Evolutionary conservation across 2,888 invertebrate genomes (phyloP).

Genomic region (Noctua pronuba): DNA sequence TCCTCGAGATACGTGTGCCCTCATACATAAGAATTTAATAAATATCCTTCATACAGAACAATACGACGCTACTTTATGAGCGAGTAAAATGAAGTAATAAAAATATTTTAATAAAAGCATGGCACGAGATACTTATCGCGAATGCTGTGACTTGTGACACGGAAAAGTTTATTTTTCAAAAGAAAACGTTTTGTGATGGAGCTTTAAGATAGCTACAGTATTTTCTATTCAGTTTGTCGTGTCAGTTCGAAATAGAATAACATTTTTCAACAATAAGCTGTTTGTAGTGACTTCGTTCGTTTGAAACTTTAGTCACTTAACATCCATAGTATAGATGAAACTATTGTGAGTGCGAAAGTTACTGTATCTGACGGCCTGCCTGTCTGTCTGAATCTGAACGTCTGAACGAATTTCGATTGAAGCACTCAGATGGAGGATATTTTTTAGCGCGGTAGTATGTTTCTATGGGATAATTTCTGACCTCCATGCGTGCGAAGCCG

Average conservation of each 20-base stretch:
- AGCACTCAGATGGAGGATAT: background rate
- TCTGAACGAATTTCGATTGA: background rate
- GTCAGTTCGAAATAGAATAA: slow-evolving; percentile 19
- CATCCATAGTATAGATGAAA: background rate
- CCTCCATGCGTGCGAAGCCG: background rate
- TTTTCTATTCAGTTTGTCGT: slow-evolving; percentile 25
- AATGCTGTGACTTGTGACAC: slow-evolving; percentile 35
- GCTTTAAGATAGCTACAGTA: slow-evolving; percentile 38
- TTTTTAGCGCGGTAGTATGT: background rate
- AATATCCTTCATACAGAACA: slow-evolving; percentile 40
- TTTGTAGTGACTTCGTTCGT: background rate
- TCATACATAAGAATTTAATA: slow-evolving; percentile 62
- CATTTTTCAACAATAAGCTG: slow-evolving; percentile 6
- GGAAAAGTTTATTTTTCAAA: slow-evolving; percentile 50
- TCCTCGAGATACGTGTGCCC: slow-evolving; percentile 47
- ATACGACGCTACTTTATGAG: slow-evolving; percentile 34
- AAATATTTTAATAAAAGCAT: slow-evolving; percentile 59
- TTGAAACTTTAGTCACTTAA: background rate
- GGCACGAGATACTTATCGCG: slow-evolving; percentile 47
- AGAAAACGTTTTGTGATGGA: slow-evolving; percentile 46
- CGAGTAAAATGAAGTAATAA: slow-evolving; percentile 44
- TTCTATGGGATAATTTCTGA: background rate
- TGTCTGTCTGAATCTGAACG: background rate
- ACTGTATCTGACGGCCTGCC: background rate
- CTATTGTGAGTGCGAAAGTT: background rate